A percentile compares a stretch with the other conserved stretches of the same genome.
Conservation (phyloP, 92 coral and sea anemone species). For the Palythoa caribaeorum region DNA sequence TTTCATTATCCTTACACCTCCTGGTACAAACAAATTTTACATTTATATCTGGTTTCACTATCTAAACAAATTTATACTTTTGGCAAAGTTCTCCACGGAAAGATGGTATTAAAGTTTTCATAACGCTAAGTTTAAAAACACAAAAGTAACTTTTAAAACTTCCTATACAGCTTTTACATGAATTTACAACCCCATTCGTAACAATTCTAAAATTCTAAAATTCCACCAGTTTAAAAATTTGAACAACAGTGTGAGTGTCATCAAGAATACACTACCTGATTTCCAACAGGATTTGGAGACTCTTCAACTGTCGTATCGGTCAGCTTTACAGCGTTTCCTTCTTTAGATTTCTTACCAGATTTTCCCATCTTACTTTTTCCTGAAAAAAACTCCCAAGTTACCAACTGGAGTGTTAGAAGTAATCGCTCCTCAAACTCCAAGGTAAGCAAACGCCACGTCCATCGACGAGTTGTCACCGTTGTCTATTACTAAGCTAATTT, state of each 20-base stretch:
- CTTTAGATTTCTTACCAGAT: not conserved
- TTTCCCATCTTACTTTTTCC: not conserved
- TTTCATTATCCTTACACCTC: too few relatives aligned
- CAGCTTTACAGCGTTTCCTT: not conserved
- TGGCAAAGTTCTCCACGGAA: too few relatives aligned
- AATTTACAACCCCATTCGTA: too few relatives aligned
- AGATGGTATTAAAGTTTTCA: too few relatives aligned
- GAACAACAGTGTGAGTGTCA: not conserved
- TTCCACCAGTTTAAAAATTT: not conserved
- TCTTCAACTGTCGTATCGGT: not conserved
- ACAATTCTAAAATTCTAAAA: not conserved
- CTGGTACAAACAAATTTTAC: too few relatives aligned
- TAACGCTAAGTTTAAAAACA: too few relatives aligned
- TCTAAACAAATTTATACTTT: too few relatives aligned
- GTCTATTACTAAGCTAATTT: not conserved
- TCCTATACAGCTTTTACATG: too few relatives aligned
- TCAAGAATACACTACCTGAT: not conserved
- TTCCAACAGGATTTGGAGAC: not conserved
- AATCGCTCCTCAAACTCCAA: not conserved
- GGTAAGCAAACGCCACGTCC: constrained; percentile 1
- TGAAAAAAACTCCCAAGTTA: not conserved
- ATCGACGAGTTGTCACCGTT: not conserved
- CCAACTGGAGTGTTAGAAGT: not conserved
- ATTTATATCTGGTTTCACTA: too few relatives aligned
- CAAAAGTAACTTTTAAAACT: too few relatives aligned